Percentiles rank a stretch among this genome's conserved stretches.
Conservation (phyloP, 2,797 vertebrate species). For the Huso huso region DNA sequence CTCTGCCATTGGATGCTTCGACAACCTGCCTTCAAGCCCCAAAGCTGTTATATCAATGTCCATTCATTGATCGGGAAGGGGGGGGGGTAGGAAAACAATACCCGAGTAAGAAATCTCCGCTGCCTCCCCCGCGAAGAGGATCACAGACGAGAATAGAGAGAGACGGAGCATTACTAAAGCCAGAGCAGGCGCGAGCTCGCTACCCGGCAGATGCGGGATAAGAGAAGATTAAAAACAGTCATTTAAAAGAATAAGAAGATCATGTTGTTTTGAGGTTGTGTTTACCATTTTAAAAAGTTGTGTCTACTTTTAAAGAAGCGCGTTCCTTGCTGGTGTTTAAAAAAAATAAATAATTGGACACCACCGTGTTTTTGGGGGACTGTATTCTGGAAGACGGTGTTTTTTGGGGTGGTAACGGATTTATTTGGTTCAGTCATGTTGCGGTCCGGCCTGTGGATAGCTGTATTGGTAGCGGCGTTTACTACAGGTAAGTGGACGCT, state of each 20-base stretch:
- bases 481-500: background rate
- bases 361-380: too few species aligned
- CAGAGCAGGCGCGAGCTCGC: conserved; percentile 12
- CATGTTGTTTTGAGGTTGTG: too few species aligned
- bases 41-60: conserved; percentile 38
- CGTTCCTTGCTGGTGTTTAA: too few species aligned
- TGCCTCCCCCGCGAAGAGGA: conserved; percentile 20
- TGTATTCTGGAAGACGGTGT: too few species aligned
- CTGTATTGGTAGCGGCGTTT: background rate
- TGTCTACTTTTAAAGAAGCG: too few species aligned
- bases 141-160: conserved; percentile 13
- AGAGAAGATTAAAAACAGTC: background rate
- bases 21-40: conserved; percentile 18
- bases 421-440: background rate
- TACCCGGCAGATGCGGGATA: conserved; percentile 18
- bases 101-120: conserved; percentile 48
- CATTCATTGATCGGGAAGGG: conserved; percentile 28
- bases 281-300: too few species aligned
- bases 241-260: too few species aligned
- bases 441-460: background rate
- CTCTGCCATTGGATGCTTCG: conserved; percentile 40
- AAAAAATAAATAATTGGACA: too few species aligned
- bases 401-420: background rate
- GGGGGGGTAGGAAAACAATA: conserved; percentile 39
- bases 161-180: conserved; percentile 11